Conservation (phyloP, 2,888 invertebrate species). For the Neelides folsomi region DNA sequence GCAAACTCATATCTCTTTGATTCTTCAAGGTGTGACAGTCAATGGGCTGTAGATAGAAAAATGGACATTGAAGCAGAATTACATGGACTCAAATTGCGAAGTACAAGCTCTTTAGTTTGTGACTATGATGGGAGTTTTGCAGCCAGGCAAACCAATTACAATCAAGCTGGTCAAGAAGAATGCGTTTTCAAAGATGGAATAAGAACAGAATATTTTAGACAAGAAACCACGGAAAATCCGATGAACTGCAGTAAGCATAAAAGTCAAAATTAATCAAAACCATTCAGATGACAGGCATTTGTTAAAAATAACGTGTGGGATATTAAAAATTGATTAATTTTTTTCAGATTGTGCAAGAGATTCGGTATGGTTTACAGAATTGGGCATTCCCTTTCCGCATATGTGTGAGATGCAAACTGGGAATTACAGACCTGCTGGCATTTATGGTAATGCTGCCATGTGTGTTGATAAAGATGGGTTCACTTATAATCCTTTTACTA, state of each 20-base stretch:
- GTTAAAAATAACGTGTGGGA: background rate
- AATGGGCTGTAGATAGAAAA: conserved; percentile 15
- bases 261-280: background rate
- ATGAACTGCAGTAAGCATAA: conserved; percentile 20
- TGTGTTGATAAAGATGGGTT: conserved; percentile 30
- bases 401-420: conserved; percentile 17
- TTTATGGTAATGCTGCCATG: conserved; percentile 10
- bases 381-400: conserved; percentile 9
- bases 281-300: too few species aligned
- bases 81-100: conserved; percentile 15
- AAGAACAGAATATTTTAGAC: background rate
- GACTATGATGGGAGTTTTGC: conserved; percentile 28
- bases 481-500: conserved; percentile 8
- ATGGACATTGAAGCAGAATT: conserved; percentile 15
- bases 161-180: conserved; percentile 7
- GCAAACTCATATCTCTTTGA: too few species aligned
- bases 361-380: background rate
- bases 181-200: conserved; percentile 17
- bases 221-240: background rate
- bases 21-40: conserved; percentile 17
- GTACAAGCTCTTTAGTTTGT: conserved; percentile 8
- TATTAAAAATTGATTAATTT: background rate
- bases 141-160: background rate
- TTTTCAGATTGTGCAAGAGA: conserved; percentile 6
- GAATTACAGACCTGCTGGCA: conserved; percentile 16